Percentiles rank a stretch among this genome's conserved stretches.
Conservation (phyloP, 2,888 invertebrate genomes). For the Trileptium ribeirensis region DNA sequence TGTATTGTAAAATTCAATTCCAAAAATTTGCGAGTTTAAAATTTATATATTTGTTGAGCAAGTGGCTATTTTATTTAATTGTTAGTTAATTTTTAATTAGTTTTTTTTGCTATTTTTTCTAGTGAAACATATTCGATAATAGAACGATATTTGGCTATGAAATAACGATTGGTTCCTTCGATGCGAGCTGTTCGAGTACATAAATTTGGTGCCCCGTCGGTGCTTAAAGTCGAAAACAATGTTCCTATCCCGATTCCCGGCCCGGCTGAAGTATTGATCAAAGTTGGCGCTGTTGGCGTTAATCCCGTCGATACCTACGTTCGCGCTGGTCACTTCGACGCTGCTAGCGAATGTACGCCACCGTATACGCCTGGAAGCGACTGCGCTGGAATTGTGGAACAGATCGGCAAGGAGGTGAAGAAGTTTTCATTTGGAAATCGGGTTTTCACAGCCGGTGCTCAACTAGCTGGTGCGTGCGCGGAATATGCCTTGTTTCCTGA, state of each 20-base stretch:
- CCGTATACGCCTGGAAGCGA: slow-evolving; percentile 59
- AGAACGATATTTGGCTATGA: no score
- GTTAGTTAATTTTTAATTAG: no score
- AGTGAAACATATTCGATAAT: no score
- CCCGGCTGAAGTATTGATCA: slow-evolving; percentile 57
- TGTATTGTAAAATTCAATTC: no score
- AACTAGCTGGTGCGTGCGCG: not conserved
- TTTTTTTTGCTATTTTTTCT: no score
- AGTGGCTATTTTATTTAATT: no score
- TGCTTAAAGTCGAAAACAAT: slow-evolving; percentile 51
- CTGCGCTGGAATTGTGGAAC: slow-evolving; percentile 57
- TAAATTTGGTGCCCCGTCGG: slow-evolving; percentile 55
- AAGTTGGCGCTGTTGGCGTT: slow-evolving; percentile 56
- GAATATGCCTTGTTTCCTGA: slow-evolving; percentile 26
- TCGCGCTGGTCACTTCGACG: slow-evolving; percentile 54
- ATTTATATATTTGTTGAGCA: no score
- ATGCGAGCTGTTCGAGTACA: slow-evolving; percentile 53
- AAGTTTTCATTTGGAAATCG: slow-evolving; percentile 53
- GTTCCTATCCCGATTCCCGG: slow-evolving; percentile 46
- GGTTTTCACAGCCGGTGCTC: slow-evolving; percentile 48
- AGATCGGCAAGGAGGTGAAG: slow-evolving; percentile 53
- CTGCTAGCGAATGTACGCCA: slow-evolving; percentile 51
- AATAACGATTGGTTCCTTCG: no score
- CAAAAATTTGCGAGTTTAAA: no score
- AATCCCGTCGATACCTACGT: slow-evolving; percentile 61